Conservation (phyloP, 2,797 vertebrate genomes). For the Notolepis coatsorum region DNA sequence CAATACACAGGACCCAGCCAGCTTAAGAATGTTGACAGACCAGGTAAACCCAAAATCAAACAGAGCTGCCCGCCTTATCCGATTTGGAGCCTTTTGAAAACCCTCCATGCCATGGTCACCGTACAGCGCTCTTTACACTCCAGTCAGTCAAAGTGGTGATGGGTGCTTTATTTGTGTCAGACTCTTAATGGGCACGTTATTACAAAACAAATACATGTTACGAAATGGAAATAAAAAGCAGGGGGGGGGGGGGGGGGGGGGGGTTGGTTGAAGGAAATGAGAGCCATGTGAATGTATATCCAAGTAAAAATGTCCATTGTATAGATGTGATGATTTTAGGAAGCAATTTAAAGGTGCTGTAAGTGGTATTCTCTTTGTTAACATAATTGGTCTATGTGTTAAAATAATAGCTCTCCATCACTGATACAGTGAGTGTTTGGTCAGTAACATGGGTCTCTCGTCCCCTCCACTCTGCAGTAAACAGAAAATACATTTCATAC, state of each 20-base stretch:
- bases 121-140: conserved; percentile 21
- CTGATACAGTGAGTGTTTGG: too few relatives aligned
- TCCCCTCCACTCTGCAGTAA: too few relatives aligned
- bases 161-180: conserved; percentile 33
- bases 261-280: too few relatives aligned
- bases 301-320: background rate
- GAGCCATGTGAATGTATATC: background rate
- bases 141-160: background rate
- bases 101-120: conserved; percentile 3
- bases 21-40: conserved; percentile 50
- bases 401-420: too few relatives aligned
- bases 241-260: too few relatives aligned
- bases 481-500: too few relatives aligned
- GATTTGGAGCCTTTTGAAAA: conserved; percentile 36
- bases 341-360: too few relatives aligned
- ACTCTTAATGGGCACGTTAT: conserved; percentile 25
- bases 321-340: background rate
- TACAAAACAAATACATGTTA: too few relatives aligned
- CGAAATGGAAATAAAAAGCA: too few relatives aligned
- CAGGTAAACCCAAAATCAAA: conserved; percentile 59
- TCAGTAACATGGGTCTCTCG: too few relatives aligned
- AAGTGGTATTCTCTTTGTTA: too few relatives aligned
- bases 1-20: conserved; percentile 26
- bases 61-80: conserved; percentile 33
- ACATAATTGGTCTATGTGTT: too few relatives aligned